phyloP scores from a whole-genome alignment of 2,888 invertebrate genomes.

The Himalopsyche japonica region DNA sequence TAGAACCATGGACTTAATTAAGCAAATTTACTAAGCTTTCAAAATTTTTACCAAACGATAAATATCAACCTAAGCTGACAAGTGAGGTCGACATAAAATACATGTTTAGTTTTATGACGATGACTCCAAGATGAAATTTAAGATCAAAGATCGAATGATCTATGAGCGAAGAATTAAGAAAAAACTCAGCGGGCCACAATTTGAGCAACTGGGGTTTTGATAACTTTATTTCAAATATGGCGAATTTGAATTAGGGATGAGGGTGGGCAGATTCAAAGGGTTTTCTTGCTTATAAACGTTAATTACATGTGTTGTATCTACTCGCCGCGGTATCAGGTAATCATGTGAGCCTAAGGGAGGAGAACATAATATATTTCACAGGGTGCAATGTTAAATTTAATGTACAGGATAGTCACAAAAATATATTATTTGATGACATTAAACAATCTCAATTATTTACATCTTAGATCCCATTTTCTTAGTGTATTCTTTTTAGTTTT shows the following conservation, averaged over 20 bases:
- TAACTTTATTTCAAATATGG: neutral
- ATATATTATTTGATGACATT: neutral
- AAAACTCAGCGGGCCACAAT: neutral
- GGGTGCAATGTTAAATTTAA: neutral
- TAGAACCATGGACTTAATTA: too few species aligned
- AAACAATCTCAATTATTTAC: too few species aligned
- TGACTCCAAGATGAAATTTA: too few species aligned
- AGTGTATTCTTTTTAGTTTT: too few species aligned
- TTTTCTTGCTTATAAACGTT: constrained; percentile 35
- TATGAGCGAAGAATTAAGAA: too few species aligned
- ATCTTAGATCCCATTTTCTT: too few species aligned
- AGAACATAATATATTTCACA: neutral
- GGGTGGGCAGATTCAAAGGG: constrained; percentile 23
- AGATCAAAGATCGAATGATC: too few species aligned
- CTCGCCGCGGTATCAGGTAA: constrained; percentile 30
- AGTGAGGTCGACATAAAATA: too few species aligned
- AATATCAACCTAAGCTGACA: too few species aligned
- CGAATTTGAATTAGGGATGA: neutral
- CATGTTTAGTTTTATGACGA: too few species aligned
- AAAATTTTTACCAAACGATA: too few species aligned
- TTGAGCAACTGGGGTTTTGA: neutral
- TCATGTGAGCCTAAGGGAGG: neutral
- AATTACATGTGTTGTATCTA: constrained; percentile 33
- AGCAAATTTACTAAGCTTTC: too few species aligned
- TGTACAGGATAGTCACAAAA: neutral